Conservation (phyloP, 2,113 vertebrate species). For the Lontra canadensis region DNA sequence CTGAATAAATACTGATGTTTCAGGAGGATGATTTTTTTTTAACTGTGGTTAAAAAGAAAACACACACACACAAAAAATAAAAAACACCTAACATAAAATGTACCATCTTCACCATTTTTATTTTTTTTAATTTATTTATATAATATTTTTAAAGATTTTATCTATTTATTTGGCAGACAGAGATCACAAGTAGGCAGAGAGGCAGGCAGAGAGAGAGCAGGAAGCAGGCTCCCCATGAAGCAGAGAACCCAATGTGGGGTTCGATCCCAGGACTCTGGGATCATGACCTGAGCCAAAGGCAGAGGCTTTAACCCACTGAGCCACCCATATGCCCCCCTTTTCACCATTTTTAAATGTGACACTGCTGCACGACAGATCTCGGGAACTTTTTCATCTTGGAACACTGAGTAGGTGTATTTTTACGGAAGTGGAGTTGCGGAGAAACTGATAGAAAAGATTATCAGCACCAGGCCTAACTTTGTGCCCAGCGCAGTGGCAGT, state of each 20-base stretch:
- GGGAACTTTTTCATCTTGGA: not conserved
- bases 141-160: too few species aligned
- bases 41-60: not conserved
- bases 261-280: too few species aligned
- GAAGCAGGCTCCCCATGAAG: too few species aligned
- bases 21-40: slow-evolving; percentile 10
- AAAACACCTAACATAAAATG: not conserved
- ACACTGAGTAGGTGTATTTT: not conserved
- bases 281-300: too few species aligned
- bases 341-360: not conserved
- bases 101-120: not conserved
- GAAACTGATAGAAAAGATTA: not conserved
- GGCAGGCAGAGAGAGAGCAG: too few species aligned
- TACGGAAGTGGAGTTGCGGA: not conserved
- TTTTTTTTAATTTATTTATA: too few species aligned
- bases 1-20: not conserved
- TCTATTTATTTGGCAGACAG: too few species aligned
- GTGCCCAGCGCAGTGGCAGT: not conserved
- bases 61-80: too few species aligned
- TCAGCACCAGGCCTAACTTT: not conserved
- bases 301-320: too few species aligned
- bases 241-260: too few species aligned
- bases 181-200: too few species aligned
- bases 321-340: too few species aligned
- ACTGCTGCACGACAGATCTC: not conserved